These are phyloP conservation scores for Mirza zaza DNA, from an alignment of 2,113 vertebrate genomes.

Conservation along the genomic window DNA sequence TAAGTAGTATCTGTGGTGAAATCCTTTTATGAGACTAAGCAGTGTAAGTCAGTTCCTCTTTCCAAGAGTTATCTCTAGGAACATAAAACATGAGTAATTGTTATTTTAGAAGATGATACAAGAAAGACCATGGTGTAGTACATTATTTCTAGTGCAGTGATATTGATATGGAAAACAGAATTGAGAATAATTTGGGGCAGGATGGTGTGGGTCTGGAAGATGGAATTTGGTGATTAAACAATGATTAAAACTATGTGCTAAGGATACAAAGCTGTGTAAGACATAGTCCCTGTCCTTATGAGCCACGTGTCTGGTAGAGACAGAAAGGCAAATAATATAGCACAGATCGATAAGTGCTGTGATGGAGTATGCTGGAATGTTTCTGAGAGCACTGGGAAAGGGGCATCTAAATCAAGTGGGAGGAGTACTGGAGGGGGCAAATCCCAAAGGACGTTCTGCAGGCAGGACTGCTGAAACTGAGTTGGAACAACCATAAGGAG, in stretches of 20 bases:
- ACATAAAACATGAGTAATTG: not conserved
- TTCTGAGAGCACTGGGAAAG: not conserved
- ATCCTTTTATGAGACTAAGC: constrained; percentile 25
- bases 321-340: not conserved
- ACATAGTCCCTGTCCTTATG: not conserved
- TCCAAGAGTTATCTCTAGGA: not conserved
- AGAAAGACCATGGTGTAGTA: not conserved
- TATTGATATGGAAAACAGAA: not conserved
- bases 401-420: not conserved
- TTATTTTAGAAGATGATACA: constrained; percentile 3
- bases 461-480: not conserved
- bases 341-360: not conserved
- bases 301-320: not conserved
- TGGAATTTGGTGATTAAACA: not conserved
- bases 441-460: not conserved
- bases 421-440: not conserved
- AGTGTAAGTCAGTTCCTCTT: constrained; percentile 24
- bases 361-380: not conserved
- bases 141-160: not conserved
- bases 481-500: not conserved
- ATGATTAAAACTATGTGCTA: not conserved
- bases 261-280: not conserved
- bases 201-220: not conserved
- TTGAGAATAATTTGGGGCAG: not conserved
- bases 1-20: not conserved